phyloP scores from a whole-genome alignment of 2,797 vertebrate species.

The Cossypha caffra region DNA sequence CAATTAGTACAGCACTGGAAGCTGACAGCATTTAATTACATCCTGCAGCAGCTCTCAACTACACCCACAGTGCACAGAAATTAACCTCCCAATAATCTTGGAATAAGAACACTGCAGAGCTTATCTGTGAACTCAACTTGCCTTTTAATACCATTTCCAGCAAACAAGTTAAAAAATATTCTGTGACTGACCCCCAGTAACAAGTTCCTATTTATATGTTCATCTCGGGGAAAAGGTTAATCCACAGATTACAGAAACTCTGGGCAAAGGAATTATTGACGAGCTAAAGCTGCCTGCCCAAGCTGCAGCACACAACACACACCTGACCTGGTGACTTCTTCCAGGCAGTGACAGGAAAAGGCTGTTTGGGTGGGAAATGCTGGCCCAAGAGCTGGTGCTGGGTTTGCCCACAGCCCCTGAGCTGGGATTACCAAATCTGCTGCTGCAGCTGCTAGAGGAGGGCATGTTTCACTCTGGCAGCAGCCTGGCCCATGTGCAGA shows the following conservation, averaged over 20 bases:
- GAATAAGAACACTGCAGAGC: background rate
- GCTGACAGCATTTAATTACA: background rate
- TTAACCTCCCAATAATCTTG: constrained; percentile 6
- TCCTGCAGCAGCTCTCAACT: background rate
- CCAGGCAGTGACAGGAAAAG: background rate
- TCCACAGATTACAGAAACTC: constrained; percentile 20
- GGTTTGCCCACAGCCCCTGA: background rate
- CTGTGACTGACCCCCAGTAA: background rate
- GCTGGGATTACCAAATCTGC: background rate
- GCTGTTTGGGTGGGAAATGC: background rate
- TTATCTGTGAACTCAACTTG: constrained; percentile 41
- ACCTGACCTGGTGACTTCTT: background rate
- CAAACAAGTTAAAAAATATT: constrained; percentile 45
- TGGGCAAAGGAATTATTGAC: background rate
- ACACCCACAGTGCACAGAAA: background rate
- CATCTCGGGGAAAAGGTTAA: constrained; percentile 43
- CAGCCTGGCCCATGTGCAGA: background rate
- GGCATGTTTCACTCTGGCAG: background rate
- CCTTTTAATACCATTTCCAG: constrained; percentile 50
- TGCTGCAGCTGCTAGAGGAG: rapidly evolving
- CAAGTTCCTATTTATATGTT: constrained; percentile 5
- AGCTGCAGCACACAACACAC: background rate
- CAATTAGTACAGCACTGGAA: background rate
- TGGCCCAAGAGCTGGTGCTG: background rate
- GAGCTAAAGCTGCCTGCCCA: background rate